Conservation (phyloP, 2,797 vertebrate species). For the Falco concolor region DNA sequence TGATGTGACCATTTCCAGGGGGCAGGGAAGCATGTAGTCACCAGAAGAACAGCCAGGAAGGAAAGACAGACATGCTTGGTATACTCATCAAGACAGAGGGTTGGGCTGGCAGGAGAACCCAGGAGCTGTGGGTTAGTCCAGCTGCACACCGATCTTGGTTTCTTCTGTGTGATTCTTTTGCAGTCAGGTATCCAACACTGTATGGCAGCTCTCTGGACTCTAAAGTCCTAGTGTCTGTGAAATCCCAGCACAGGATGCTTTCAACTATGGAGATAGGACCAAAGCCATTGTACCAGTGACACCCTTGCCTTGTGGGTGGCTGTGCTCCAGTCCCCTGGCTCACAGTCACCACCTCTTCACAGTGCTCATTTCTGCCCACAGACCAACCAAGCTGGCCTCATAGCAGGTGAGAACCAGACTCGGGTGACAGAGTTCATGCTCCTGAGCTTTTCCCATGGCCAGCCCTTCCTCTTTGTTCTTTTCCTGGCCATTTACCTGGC, state of each 20-base stretch:
- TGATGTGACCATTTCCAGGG: no score
- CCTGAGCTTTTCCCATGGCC: neutral
- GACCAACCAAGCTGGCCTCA: neutral
- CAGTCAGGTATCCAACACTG: neutral
- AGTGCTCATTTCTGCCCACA: neutral
- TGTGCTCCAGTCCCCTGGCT: neutral
- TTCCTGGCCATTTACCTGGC: neutral
- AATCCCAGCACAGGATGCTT: neutral
- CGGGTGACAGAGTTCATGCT: neutral
- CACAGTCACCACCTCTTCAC: neutral
- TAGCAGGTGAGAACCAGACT: neutral
- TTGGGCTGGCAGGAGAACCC: neutral
- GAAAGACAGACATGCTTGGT: neutral
- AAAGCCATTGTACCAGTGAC: neutral
- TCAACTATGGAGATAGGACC: neutral
- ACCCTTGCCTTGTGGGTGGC: fast-evolving
- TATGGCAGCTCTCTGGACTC: neutral
- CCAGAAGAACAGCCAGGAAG: neutral
- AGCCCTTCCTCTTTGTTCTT: neutral
- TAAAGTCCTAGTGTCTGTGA: neutral
- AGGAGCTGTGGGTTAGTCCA: neutral
- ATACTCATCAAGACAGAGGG: neutral
- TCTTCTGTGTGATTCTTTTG: neutral
- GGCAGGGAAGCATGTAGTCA: neutral
- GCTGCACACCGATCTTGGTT: neutral